phyloP scores from a whole-genome alignment of 2,797 vertebrate species.

The Hozukius guyotensis region DNA sequence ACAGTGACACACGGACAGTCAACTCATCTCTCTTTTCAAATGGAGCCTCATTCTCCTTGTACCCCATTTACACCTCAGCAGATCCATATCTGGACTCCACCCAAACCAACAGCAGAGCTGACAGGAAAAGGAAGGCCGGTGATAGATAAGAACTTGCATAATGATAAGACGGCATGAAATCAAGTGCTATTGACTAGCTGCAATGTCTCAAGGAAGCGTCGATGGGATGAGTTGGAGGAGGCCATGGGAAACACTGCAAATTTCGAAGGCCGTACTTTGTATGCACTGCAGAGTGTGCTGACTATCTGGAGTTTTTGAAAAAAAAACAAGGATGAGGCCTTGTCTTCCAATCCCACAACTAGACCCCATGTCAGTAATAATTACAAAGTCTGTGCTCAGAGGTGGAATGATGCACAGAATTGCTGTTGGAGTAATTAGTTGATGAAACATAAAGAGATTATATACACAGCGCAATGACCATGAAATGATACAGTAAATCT shows the following conservation, averaged over 20 bases:
- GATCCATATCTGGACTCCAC: conserved; percentile 75
- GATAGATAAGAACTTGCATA: conserved; percentile 61
- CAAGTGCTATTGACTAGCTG: conserved; percentile 67
- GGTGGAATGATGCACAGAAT: conserved; percentile 63
- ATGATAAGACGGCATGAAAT: conserved; percentile 66
- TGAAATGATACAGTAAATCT: conserved; percentile 55
- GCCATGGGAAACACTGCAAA: conserved; percentile 65
- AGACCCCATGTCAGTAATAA: conserved; percentile 59
- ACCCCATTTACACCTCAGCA: conserved; percentile 68
- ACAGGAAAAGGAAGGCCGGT: conserved; percentile 39
- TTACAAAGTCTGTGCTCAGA: conserved; percentile 57
- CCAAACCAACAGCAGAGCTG: conserved; percentile 58
- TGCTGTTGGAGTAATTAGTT: conserved; percentile 65
- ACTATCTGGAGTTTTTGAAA: conserved; percentile 43
- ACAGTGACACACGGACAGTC: conserved; percentile 52
- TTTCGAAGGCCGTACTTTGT: conserved; percentile 47
- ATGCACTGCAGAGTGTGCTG: conserved; percentile 49
- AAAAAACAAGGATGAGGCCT: conserved; percentile 38
- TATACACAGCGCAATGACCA: conserved; percentile 45
- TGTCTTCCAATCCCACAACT: conserved; percentile 53
- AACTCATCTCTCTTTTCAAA: conserved; percentile 66
- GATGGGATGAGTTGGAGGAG: conserved; percentile 54
- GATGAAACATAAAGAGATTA: conserved; percentile 59
- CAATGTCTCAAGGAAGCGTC: conserved; percentile 53
- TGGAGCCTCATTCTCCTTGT: conserved; percentile 53